Conservation (phyloP, 2,113 vertebrate genomes). For the Columbina picui region DNA sequence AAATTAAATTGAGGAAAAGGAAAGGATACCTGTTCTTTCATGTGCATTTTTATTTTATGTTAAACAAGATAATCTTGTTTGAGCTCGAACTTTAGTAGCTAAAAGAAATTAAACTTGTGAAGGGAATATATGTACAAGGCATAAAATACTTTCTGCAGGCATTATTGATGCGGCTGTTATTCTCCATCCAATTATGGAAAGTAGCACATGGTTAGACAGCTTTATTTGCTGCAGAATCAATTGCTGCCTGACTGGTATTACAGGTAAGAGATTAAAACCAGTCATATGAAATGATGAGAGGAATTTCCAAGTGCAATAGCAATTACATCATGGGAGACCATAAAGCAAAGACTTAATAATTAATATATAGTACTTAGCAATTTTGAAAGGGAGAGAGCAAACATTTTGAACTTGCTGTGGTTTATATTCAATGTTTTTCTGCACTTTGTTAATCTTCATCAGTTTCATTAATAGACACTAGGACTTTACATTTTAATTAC, state of each 20-base stretch:
- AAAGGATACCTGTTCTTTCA: neutral
- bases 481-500: neutral
- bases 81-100: neutral
- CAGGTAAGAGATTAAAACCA: conserved; percentile 13
- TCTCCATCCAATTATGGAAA: neutral
- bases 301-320: neutral
- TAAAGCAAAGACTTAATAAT: conserved; percentile 3
- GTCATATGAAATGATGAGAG: neutral
- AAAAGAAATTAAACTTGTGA: neutral
- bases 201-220: neutral
- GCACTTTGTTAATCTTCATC: neutral
- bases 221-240: conserved; percentile 17
- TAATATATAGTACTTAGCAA: neutral
- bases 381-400: neutral
- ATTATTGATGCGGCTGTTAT: neutral
- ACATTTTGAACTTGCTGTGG: neutral
- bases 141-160: neutral
- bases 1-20: neutral
- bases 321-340: neutral
- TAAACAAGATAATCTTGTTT: neutral
- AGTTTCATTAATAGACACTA: neutral
- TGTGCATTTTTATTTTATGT: neutral
- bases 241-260: conserved; percentile 1
- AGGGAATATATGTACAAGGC: neutral
- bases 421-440: neutral